These are phyloP conservation scores for Meloidogyne floridensis DNA, from an alignment of 1,140 invertebrate species.

Conservation along the genomic window DNA sequence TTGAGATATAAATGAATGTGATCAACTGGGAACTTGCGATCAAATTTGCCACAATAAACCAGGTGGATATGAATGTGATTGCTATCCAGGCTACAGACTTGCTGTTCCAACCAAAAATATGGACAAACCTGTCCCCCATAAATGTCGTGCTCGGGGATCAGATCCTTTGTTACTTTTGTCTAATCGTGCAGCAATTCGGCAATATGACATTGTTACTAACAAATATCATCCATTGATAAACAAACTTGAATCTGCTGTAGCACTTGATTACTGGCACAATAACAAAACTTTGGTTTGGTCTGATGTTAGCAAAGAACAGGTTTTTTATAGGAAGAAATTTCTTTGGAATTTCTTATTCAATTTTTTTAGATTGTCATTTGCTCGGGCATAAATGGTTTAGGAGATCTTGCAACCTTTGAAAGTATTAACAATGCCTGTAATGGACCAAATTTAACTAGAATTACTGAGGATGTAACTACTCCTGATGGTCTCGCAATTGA, in stretches of 20 bases:
- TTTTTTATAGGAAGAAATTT: conserved; percentile 70
- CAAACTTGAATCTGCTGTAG: conserved; percentile 62
- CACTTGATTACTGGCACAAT: conserved; percentile 63
- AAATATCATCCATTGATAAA: conserved; percentile 57
- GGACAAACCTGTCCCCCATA: conserved; percentile 30
- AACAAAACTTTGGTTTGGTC: conserved; percentile 85
- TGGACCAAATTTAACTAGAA: conserved; percentile 76
- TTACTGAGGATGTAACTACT: conserved; percentile 80
- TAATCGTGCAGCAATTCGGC: conserved; percentile 60
- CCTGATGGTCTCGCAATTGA: conserved; percentile 92
- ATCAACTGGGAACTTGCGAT: conserved; percentile 81
- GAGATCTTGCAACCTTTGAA: conserved; percentile 21
- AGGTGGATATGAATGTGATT: conserved; percentile 81
- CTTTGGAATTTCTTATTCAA: neutral
- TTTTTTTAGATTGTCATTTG: conserved; percentile 36
- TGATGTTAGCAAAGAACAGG: conserved; percentile 83
- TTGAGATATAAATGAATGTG: conserved; percentile 90
- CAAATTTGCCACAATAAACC: conserved; percentile 67
- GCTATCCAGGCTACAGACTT: conserved; percentile 79
- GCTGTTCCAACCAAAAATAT: conserved; percentile 72
- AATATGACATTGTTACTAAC: conserved; percentile 60
- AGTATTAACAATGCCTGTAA: conserved; percentile 43
- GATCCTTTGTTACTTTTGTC: conserved; percentile 63
- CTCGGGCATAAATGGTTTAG: conserved; percentile 33
- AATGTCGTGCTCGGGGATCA: conserved; percentile 59